phyloP scores from a whole-genome alignment of 2,113 vertebrate genomes.

The Anhinga anhinga region DNA sequence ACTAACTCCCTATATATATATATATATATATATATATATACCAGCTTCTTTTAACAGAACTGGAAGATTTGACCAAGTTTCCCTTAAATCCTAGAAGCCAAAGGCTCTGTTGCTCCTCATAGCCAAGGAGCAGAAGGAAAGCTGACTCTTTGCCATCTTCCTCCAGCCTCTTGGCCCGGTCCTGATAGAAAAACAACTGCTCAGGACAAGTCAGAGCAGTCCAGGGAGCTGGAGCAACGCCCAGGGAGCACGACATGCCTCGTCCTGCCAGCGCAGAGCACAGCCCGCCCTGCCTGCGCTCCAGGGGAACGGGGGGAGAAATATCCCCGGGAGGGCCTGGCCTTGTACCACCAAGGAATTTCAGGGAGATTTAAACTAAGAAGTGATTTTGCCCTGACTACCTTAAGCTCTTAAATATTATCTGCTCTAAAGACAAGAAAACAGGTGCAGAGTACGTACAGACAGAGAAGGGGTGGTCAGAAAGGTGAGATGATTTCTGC shows the following conservation, averaged over 20 bases:
- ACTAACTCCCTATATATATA: neutral
- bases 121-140: neutral
- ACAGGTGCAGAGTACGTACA: neutral
- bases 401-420: neutral
- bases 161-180: neutral
- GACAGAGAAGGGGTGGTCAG: neutral
- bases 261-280: neutral
- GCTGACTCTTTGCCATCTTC: neutral
- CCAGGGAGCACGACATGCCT: neutral
- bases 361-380: neutral
- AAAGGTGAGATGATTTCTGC: neutral
- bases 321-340: neutral
- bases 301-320: neutral
- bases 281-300: neutral
- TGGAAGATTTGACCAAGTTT: neutral
- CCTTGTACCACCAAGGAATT: neutral
- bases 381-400: neutral
- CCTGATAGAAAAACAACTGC: neutral
- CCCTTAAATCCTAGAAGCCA: neutral
- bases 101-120: neutral
- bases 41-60: neutral
- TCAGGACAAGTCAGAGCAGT: neutral
- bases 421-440: neutral
- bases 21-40: neutral
- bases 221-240: neutral